Evolutionary conservation across 1,140 invertebrate genomes (phyloP), one percentile per base, ranked within the genome.

Genomic region (Sitodiplosis mosellana): DNA sequence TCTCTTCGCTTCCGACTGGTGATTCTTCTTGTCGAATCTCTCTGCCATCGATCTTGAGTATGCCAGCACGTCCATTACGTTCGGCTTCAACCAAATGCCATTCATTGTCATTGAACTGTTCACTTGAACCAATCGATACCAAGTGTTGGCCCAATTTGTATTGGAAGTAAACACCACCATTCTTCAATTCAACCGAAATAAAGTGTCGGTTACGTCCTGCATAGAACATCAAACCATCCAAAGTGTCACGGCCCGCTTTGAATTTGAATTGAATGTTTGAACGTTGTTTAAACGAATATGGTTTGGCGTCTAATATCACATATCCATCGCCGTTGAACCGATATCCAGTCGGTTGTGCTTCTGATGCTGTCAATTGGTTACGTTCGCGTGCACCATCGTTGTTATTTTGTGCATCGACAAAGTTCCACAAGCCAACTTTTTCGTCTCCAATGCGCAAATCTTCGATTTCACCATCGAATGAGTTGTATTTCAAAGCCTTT

Each of bases 401-500:
- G 47, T 88, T 86, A 34, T 85, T 81, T 34, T 81, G 78, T 20
- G 76, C 80, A 38, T 83, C 78, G 7, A 78, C 69, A 56, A 94
- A 94, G 68, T 98, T 97, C 93, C 93, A 98, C 14, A 98, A 70
- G 0, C 92, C 92, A 14, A 97, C 76, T 3, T 80, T 81, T 12
- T 78, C 80, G 27, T 90, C 86, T 15, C 91, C 91, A 52, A 97
- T 83, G 45, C 79, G 74, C 0, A 98, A 63, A 46, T 91, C 87
- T 60, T 97, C 92, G 50, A 98, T 84, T 54, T 81, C 74, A 3
- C 95, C 95, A 43, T 81, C 77, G 60, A 92, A 98, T 0, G 77
- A 80, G 3, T 74, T 77, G 41, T 78, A 75, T 8, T 69, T 73
- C 2, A 94, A 69, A 0, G 67, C 71, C 49, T 83, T 85, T 2